A percentile compares a stretch with the other conserved stretches of the same genome.
Conservation (phyloP, 2,888 invertebrate genomes). For the Drepana falcataria region DNA sequence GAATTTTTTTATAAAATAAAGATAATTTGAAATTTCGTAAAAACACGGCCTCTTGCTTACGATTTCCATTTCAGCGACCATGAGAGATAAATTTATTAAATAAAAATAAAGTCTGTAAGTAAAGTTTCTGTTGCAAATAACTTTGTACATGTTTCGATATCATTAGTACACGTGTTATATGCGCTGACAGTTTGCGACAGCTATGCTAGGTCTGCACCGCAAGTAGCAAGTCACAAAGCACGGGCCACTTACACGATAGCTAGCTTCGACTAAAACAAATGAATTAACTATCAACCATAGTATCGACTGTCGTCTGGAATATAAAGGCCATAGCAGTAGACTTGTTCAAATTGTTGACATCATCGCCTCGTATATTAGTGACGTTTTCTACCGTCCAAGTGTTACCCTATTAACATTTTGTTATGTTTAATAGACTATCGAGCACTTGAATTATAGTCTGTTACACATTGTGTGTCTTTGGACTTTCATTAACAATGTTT, state of each 20-base stretch:
- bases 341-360: conserved; percentile 14
- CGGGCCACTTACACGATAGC: conserved; percentile 59
- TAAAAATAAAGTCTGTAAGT: too few species aligned
- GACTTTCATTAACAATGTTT: conserved; percentile 62
- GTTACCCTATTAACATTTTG: conserved; percentile 42
- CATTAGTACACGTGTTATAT: not conserved
- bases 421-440: conserved; percentile 44
- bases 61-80: too few species aligned
- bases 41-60: too few species aligned
- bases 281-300: conserved; percentile 60
- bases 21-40: too few species aligned
- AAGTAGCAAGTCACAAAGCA: conserved; percentile 49
- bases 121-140: not conserved
- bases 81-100: too few species aligned
- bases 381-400: conserved; percentile 61
- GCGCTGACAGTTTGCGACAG: conserved; percentile 9
- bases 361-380: conserved; percentile 48
- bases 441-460: conserved; percentile 32
- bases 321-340: conserved; percentile 7
- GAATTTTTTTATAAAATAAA: too few species aligned
- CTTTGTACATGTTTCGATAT: not conserved
- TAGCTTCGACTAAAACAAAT: conserved; percentile 70
- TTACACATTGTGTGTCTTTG: conserved; percentile 46
- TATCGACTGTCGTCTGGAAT: conserved; percentile 16
- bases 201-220: conserved; percentile 30